Base-by-base conservation (phyloP, 2,113 vertebrate species). In the Bubo scandiacus region DNA sequence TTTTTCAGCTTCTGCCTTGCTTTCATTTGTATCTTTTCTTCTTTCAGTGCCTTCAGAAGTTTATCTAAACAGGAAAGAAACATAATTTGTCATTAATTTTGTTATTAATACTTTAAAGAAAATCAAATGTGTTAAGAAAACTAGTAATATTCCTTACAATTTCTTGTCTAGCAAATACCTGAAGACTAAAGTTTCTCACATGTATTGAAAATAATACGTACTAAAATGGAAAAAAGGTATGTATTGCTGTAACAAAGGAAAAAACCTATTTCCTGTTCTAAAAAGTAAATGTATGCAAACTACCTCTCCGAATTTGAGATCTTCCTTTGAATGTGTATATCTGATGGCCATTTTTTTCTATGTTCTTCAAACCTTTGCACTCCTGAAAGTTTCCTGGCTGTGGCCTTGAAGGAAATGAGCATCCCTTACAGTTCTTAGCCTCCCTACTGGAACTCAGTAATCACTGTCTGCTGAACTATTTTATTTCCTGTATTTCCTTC, bases 1-100 rank as follows among this genome's bases (percentile, higher is more conserved):
- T 97, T 97, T 95, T 97, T 98, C 88, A 92, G 84, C 62, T 92
- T 93, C 65, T 96, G 96, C 80, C 77, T 93, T 84, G 91, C 94
- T 96, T 97, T 97, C 86, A 98, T 72, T 95, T 97, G 86, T 81
- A 98, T 97, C 94, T 98, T 98, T 88, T 98, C 97, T 78, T 98
- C 98, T 93, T 97, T 98, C 43, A 97, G 68, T 17, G 97, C 95
- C 88, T 96, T 98, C 87, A 98, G 81, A 92, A 98, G 88, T 73
- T 97, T 97, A 97, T 98, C 98, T 98, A 96, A 81, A 95, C 65
- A 90, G 73, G 65, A 97, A 85, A 7, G 43, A 93, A 97, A 91
- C 20, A 77, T 15, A 54, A 72, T 51, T 74, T 65, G 32, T 29
- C 57, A 19, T 83, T 93, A 59, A 23, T 81, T 25, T 27, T 78